Base-by-base conservation (phyloP, 2,888 invertebrate species). In the Noctuana brunneofusca region DNA sequence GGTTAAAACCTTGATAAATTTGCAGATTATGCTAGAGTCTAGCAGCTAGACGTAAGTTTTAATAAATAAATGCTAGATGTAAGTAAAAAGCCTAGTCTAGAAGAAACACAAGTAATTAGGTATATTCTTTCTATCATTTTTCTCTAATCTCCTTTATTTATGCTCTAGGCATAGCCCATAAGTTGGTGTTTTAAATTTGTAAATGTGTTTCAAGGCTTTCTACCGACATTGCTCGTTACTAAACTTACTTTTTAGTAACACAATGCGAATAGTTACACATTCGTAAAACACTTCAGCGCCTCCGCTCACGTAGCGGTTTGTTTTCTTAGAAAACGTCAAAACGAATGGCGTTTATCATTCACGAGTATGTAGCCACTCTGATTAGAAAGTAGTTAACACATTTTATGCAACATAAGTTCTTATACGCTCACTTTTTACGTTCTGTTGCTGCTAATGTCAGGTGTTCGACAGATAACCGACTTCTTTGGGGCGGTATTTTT, bases 341-440 rank as follows among this genome's bases (percentile, higher is more conserved):
- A 53, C 60, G 18, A 43, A 14, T 22, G 50, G 54, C 54, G 27
- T 32, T 54, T 35, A 59, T 52, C 30, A 16, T 52, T 22, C 32
- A 35, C 22, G 20, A 20, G 52, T 59, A 30, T 53, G 53, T 9
- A 35, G 24, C 18, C 16, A 54, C 35, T 41, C 41, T 60, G 35
- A 54, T 60, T 60, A 60, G 60, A 60, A 60, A 60, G 60, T 54
- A 48, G 35, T 60, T 48, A 54, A 54, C 46, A 35, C 35, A 32
- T 60, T 60, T 54, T 54, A 60, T 60, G 54, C 53, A 60, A 54
- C 59, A 35, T 58, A 53, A 41, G 52, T 53, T 43, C 53, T 8
- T 59, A 27, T 32, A 49, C 38, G 27, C n/a, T 54, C 38, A 60
- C 54, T 46, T 54, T 60, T 60, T 53, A 24, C 46, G 18, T 46